Evolutionary conservation across 1,140 invertebrate genomes (phyloP).

Genomic region (Chelonus insularis): DNA sequence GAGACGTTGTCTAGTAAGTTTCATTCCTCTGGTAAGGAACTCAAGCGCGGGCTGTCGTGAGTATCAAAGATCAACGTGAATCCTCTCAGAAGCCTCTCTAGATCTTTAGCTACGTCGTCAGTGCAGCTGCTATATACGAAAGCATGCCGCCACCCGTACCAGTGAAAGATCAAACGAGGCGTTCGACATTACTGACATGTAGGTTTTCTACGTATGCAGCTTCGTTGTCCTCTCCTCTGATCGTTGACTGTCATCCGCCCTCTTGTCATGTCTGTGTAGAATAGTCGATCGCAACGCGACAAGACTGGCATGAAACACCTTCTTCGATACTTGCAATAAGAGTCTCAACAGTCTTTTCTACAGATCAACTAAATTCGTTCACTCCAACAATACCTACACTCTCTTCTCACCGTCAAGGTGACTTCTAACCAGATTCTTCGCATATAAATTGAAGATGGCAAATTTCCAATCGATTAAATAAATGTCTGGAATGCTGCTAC

Average conservation of each 20-base stretch:
- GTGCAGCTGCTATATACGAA: not conserved
- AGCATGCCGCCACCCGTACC: not conserved
- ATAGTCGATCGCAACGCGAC: not conserved
- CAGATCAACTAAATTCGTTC: conserved; percentile 18
- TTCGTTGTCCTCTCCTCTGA: not conserved
- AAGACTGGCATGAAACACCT: conserved; percentile 8
- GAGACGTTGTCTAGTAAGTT: no score
- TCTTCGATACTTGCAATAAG: not conserved
- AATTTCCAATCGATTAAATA: not conserved
- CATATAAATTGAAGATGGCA: conserved; percentile 13
- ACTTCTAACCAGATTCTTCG: not conserved
- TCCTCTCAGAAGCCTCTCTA: not conserved
- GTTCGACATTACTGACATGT: not conserved
- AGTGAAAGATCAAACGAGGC: conserved; percentile 9
- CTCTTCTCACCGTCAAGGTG: not conserved
- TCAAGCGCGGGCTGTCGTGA: no score
- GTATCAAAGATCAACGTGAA: conserved; percentile 1
- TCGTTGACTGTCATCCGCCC: not conserved
- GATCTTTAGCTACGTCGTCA: not conserved
- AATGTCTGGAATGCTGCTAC: conserved; percentile 8
- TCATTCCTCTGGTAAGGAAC: no score
- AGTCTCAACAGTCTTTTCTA: conserved; percentile 17
- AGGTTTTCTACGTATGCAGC: not conserved
- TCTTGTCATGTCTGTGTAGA: not conserved
- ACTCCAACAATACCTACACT: not conserved